A percentile compares a stretch with the other conserved stretches of the same genome.
phyloP scores from a whole-genome alignment of 2,113 vertebrate species.

The Tautogolabrus adspersus region DNA sequence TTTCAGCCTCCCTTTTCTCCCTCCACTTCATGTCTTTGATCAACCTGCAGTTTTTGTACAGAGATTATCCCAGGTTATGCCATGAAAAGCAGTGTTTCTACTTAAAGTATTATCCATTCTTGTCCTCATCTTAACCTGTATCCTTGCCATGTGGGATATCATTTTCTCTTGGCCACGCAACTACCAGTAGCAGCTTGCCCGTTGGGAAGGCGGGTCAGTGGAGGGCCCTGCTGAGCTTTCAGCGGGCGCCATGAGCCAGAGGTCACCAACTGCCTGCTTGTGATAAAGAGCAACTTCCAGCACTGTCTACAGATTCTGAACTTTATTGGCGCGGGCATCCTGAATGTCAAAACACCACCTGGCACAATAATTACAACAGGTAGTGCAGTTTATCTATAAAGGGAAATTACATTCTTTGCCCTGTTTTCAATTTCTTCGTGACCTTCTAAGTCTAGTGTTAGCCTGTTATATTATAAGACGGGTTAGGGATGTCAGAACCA shows the following conservation, averaged over 20 bases:
- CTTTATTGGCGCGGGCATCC: slow-evolving; percentile 73
- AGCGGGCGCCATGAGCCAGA: slow-evolving; percentile 78
- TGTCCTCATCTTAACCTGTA: slow-evolving; percentile 33
- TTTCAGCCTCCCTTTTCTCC: slow-evolving; percentile 11
- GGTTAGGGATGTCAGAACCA: slow-evolving; percentile 5
- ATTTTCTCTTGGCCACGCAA: slow-evolving; percentile 54
- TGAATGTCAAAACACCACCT: slow-evolving; percentile 87
- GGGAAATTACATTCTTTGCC: slow-evolving; percentile 15
- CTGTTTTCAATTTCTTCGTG: slow-evolving; percentile 27
- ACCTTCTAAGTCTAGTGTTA: slow-evolving; percentile 26
- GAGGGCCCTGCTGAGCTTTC: slow-evolving; percentile 79
- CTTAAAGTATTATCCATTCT: slow-evolving; percentile 34
- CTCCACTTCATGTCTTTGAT: slow-evolving; percentile 12
- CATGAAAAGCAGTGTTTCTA: slow-evolving; percentile 4
- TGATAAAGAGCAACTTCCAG: slow-evolving; percentile 83
- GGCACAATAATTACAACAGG: slow-evolving; percentile 86
- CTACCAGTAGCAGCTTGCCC: slow-evolving; percentile 85
- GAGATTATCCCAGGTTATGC: slow-evolving; percentile 23
- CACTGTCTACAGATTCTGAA: slow-evolving; percentile 76
- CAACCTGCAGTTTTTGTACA: slow-evolving; percentile 43
- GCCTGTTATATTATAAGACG: slow-evolving; percentile 27
- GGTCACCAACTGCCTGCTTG: slow-evolving; percentile 80
- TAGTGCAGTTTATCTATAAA: slow-evolving; percentile 55
- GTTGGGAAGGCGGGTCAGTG: slow-evolving; percentile 79
- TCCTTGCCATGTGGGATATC: slow-evolving; percentile 18